Evolutionary conservation across 1,140 invertebrate species (phyloP).

Genomic region (Idris sp.): DNA sequence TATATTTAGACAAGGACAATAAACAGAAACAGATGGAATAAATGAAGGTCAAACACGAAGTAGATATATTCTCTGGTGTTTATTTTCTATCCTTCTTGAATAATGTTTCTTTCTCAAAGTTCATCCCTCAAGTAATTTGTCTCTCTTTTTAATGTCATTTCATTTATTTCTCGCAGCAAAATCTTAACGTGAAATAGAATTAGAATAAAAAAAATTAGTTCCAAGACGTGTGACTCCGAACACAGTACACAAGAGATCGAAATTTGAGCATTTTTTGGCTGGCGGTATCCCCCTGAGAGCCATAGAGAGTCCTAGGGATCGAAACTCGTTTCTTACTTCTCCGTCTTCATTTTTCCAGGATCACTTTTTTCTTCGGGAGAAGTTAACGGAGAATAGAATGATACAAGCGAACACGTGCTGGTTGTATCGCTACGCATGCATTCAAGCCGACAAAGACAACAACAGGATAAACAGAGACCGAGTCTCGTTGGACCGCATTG

Average conservation of each 20-base stretch:
- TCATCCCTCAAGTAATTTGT: no score
- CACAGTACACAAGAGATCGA: no score
- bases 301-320: slow-evolving; percentile 58
- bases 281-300: slow-evolving; percentile 63
- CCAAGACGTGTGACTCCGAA: slow-evolving; percentile 37
- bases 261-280: slow-evolving; percentile 68
- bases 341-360: slow-evolving; percentile 51
- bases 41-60: no score
- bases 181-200: no score
- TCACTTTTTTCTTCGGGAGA: slow-evolving; percentile 35
- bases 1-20: no score
- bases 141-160: no score
- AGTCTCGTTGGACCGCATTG: slow-evolving; percentile 30
- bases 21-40: no score
- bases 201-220: slow-evolving; percentile 25
- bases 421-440: slow-evolving; percentile 16
- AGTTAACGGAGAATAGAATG: slow-evolving; percentile 38
- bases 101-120: no score
- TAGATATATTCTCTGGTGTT: no score
- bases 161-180: no score
- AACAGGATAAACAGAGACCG: slow-evolving; percentile 21
- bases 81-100: no score
- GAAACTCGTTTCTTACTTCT: slow-evolving; percentile 15
- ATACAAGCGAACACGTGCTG: slow-evolving; percentile 22
- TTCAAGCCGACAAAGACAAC: slow-evolving; percentile 4